phyloP scores from a whole-genome alignment of 2,888 invertebrate genomes.

The Microchrysa polita region DNA sequence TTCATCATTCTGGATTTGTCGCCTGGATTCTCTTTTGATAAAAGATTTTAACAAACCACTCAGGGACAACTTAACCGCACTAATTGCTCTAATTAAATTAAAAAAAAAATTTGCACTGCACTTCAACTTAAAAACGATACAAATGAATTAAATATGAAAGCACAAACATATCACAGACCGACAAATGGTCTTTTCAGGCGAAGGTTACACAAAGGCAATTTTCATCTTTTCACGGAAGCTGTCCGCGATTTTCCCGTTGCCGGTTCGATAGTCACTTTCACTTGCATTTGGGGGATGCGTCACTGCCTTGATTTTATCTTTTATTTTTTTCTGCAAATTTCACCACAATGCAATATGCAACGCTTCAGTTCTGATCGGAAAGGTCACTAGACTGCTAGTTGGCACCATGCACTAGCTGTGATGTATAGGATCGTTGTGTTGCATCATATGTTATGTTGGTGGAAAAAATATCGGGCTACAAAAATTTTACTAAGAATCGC shows the following conservation, averaged over 20 bases:
- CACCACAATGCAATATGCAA: neutral
- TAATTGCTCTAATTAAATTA: slow-evolving; percentile 47
- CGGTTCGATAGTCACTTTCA: slow-evolving; percentile 32
- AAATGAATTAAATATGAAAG: slow-evolving; percentile 35
- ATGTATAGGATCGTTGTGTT: neutral
- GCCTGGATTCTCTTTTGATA: too few species aligned
- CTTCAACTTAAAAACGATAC: neutral
- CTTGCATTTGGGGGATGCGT: slow-evolving; percentile 31
- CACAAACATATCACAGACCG: slow-evolving; percentile 42
- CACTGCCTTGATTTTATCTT: neutral
- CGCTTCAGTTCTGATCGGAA: neutral
- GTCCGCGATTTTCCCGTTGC: slow-evolving; percentile 29
- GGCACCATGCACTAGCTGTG: neutral
- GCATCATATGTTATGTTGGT: too few species aligned
- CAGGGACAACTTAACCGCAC: slow-evolving; percentile 13
- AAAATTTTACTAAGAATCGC: neutral
- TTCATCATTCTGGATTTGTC: slow-evolving; percentile 59
- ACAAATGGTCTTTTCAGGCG: slow-evolving; percentile 10
- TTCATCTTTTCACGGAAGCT: slow-evolving; percentile 28
- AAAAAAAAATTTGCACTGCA: slow-evolving; percentile 38
- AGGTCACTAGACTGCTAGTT: neutral
- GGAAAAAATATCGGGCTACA: neutral
- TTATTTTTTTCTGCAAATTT: neutral
- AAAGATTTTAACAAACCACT: too few species aligned
- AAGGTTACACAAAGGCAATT: slow-evolving; percentile 5